These are phyloP conservation scores for Pristionchus maxplancki DNA, from an alignment of 2,888 invertebrate species.

Conservation along the genomic window DNA sequence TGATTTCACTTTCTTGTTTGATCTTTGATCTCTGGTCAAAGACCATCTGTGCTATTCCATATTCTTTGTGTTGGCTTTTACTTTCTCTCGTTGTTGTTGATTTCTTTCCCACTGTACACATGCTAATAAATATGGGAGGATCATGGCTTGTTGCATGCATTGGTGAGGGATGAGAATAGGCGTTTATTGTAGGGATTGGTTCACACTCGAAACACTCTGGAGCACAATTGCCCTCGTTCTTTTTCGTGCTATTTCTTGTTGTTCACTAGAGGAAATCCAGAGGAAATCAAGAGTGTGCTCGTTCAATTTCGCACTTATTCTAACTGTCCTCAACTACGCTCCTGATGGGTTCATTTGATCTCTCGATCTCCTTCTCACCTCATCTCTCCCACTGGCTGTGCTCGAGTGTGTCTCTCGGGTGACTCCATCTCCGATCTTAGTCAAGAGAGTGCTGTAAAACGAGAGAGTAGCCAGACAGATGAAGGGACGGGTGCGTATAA, in stretches of 20 bases:
- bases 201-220: too few relatives aligned
- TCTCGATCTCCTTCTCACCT: background rate
- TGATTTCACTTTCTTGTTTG: constrained; percentile 7
- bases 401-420: background rate
- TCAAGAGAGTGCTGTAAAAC: background rate
- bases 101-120: background rate
- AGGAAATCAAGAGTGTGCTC: too few relatives aligned
- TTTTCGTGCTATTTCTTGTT: too few relatives aligned
- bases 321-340: too few relatives aligned
- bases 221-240: too few relatives aligned
- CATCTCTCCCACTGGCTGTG: background rate
- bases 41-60: background rate
- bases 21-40: background rate
- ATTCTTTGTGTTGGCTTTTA: background rate
- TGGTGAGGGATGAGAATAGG: too few relatives aligned
- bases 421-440: background rate
- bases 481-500: background rate
- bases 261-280: too few relatives aligned
- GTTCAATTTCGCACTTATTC: too few relatives aligned
- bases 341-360: background rate
- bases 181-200: too few relatives aligned
- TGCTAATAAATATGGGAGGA: background rate
- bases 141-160: background rate
- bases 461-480: background rate
- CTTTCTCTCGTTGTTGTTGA: background rate